These are phyloP conservation scores for Timandra comae DNA, from an alignment of 2,888 invertebrate species.

Conservation along the genomic window DNA sequence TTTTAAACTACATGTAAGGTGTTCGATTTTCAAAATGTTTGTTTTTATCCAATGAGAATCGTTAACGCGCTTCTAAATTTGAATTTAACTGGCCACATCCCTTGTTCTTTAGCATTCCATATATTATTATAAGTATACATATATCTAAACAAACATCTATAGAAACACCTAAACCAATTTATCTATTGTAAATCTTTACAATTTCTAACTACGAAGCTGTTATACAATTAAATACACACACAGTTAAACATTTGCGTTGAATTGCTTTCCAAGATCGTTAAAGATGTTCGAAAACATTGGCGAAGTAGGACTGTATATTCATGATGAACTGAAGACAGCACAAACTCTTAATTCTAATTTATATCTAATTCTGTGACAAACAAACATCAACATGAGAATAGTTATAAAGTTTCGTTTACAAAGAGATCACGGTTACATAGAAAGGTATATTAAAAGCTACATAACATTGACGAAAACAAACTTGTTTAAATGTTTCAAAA, in stretches of 20 bases:
- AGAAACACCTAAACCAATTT: constrained; percentile 40
- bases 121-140: no score
- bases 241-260: constrained; percentile 36
- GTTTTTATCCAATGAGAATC: constrained; percentile 2
- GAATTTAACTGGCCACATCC: constrained; percentile 32
- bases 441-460: constrained; percentile 8
- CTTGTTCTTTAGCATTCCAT: constrained; percentile 23
- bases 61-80: constrained; percentile 7
- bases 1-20: constrained; percentile 15
- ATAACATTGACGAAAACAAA: background rate
- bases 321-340: constrained; percentile 38
- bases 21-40: constrained; percentile 8
- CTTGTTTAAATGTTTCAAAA: constrained; percentile 16
- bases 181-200: constrained; percentile 47
- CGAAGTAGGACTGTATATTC: constrained; percentile 33
- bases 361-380: constrained; percentile 35
- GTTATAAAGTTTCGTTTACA: constrained; percentile 49
- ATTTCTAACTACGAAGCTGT: constrained; percentile 56
- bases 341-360: constrained; percentile 33
- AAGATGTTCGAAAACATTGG: constrained; percentile 37
- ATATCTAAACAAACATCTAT: constrained; percentile 27
- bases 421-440: constrained; percentile 40
- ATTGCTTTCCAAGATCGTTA: constrained; percentile 33
- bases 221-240: constrained; percentile 50
- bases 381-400: constrained; percentile 48